phyloP scores from a whole-genome alignment of 2,113 vertebrate species.

The Xyrauchen texanus region DNA sequence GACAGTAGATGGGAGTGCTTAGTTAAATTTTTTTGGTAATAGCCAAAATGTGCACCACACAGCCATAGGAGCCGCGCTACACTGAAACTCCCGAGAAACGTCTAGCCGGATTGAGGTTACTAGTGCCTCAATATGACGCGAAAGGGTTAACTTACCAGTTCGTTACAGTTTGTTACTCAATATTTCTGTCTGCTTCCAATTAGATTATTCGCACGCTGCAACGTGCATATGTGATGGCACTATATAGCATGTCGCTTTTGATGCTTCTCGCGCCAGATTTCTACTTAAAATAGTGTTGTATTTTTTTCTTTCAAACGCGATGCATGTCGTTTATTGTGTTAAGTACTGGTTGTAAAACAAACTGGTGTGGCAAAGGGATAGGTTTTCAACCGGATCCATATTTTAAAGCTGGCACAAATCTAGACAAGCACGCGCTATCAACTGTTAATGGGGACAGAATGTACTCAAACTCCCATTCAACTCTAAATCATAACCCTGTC shows the following conservation, averaged over 20 bases:
- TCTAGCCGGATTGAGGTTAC: conserved; percentile 58
- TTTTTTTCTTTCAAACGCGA: neutral
- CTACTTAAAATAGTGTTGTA: neutral
- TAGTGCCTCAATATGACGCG: conserved; percentile 61
- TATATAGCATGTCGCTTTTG: conserved; percentile 52
- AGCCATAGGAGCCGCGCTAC: neutral
- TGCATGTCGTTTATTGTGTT: neutral
- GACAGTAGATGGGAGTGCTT: conserved; percentile 76
- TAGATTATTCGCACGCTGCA: conserved; percentile 66
- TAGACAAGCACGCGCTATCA: conserved; percentile 26
- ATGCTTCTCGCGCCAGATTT: conserved; percentile 37
- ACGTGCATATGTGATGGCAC: conserved; percentile 63
- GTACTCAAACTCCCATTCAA: conserved; percentile 38
- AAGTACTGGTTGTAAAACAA: neutral
- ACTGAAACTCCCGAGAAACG: conserved; percentile 30
- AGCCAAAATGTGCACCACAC: conserved; percentile 37
- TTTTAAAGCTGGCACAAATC: conserved; percentile 20
- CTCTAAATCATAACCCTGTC: conserved; percentile 17
- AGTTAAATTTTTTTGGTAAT: conserved; percentile 66
- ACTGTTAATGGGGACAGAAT: conserved; percentile 41
- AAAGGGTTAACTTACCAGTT: conserved; percentile 76
- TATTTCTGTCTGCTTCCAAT: conserved; percentile 52
- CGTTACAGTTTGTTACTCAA: conserved; percentile 68
- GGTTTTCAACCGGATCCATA: conserved; percentile 19
- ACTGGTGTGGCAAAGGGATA: neutral